Conservation (phyloP, 2,888 invertebrate species). For the Euplagia quadripunctaria region DNA sequence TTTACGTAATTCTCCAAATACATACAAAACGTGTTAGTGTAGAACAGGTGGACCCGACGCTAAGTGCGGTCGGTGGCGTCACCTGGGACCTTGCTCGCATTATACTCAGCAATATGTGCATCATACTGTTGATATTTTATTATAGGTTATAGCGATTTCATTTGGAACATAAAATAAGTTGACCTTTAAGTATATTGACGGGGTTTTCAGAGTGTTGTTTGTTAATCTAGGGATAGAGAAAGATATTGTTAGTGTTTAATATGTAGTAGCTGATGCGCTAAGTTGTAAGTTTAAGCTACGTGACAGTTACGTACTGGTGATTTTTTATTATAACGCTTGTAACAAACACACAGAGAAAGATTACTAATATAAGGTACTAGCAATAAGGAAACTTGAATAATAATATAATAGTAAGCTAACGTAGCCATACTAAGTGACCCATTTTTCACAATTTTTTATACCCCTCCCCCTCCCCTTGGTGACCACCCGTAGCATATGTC, state of each 20-base stretch:
- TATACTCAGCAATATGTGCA: slow-evolving; percentile 27
- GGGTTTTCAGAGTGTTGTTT: neutral
- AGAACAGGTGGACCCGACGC: slow-evolving; percentile 31
- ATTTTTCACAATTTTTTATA: no score
- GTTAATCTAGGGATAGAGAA: neutral
- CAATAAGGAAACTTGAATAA: no score
- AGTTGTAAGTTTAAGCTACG: neutral
- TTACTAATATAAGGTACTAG: no score
- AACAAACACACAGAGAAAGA: no score
- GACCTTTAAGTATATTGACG: neutral
- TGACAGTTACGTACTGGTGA: no score
- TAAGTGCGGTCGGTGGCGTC: slow-evolving; percentile 49
- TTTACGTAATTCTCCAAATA: slow-evolving; percentile 25
- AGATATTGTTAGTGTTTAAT: neutral
- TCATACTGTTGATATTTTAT: slow-evolving; percentile 28
- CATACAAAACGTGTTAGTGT: slow-evolving; percentile 41
- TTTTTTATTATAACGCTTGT: no score
- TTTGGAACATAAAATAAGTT: slow-evolving; percentile 11
- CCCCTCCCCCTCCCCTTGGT: no score
- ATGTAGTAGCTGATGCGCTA: neutral
- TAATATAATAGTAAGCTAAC: no score
- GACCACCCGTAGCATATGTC: no score
- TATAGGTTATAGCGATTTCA: slow-evolving; percentile 17
- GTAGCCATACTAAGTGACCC: no score
- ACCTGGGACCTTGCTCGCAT: slow-evolving; percentile 44